Conservation (phyloP, 2,113 vertebrate genomes). For the Callaeas wilsoni region DNA sequence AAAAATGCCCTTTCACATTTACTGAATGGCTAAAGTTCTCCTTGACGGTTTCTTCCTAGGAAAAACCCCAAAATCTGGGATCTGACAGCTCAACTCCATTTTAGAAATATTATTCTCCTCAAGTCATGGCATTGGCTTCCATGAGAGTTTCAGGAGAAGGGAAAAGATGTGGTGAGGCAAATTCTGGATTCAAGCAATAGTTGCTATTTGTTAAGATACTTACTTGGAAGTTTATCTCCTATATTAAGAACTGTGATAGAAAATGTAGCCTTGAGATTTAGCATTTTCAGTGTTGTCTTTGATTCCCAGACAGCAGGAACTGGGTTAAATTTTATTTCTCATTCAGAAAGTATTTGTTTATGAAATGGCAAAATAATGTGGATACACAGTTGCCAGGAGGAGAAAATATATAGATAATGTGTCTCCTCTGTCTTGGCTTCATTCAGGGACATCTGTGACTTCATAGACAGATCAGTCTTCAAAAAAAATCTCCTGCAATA, state of each 20-base stretch:
- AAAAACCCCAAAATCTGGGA: background rate
- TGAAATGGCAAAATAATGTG: background rate
- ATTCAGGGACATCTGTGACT: slow-evolving; percentile 18
- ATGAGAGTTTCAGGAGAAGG: background rate
- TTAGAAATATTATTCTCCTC: background rate
- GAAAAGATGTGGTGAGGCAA: background rate
- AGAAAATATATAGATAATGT: background rate
- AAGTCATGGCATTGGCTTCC: background rate
- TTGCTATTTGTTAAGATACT: background rate
- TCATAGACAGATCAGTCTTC: background rate
- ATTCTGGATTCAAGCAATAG: background rate
- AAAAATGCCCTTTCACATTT: background rate
- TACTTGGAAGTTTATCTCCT: background rate
- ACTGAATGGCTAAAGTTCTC: background rate
- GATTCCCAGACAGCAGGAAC: background rate
- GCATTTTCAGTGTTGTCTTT: background rate
- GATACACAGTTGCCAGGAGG: background rate
- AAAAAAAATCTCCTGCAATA: background rate
- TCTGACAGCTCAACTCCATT: background rate
- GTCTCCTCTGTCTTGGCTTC: background rate
- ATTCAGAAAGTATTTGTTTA: background rate
- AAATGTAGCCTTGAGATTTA: background rate
- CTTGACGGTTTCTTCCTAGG: background rate
- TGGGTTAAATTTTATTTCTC: background rate
- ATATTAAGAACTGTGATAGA: background rate